Evolutionary conservation across 2,113 vertebrate species (phyloP).

Genomic region (Nerophis lumbriciformis): DNA sequence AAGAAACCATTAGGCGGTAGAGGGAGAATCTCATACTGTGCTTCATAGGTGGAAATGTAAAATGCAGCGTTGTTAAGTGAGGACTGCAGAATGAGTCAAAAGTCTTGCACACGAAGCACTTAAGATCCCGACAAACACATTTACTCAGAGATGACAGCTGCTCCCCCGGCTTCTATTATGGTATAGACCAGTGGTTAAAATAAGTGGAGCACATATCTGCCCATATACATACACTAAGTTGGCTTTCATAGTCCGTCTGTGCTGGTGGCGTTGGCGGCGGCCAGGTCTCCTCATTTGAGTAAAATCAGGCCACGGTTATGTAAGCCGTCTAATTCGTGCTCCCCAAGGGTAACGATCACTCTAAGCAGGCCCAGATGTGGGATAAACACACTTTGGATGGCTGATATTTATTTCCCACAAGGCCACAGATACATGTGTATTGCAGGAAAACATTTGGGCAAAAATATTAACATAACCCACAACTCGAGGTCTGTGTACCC

Average conservation of each 20-base stretch:
- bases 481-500: neutral
- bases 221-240: conserved; percentile 16
- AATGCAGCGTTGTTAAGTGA: neutral
- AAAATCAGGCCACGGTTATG: conserved; percentile 51
- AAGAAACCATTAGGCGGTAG: neutral
- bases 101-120: conserved; percentile 15
- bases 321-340: conserved; percentile 32
- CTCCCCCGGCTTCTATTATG: conserved; percentile 7
- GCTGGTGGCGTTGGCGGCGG: conserved; percentile 9
- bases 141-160: conserved; percentile 5
- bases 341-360: conserved; percentile 34
- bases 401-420: conserved; percentile 33
- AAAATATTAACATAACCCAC: conserved; percentile 8
- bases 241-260: conserved; percentile 40
- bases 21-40: neutral
- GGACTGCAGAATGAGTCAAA: conserved; percentile 16
- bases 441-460: neutral
- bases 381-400: conserved; percentile 26
- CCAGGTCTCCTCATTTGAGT: conserved; percentile 42
- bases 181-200: conserved; percentile 32
- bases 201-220: conserved; percentile 22
- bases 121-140: conserved; percentile 2
- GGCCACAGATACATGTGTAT: conserved; percentile 5
- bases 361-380: conserved; percentile 57
- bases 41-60: neutral